phyloP scores from a whole-genome alignment of 2,113 vertebrate genomes.

The Zapus hudsonius region DNA sequence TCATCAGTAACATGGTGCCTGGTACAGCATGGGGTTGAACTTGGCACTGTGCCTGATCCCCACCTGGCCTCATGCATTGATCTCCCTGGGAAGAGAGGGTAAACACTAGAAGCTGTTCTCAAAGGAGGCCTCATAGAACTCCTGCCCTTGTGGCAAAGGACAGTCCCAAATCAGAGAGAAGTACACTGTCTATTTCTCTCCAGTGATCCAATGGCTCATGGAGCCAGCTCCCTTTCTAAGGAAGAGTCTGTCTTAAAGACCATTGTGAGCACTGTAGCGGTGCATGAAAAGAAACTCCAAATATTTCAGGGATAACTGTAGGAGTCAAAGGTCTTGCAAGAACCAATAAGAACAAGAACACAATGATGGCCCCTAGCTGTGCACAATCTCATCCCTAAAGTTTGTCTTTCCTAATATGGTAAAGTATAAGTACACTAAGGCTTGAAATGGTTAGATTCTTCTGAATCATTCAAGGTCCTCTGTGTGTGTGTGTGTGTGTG shows the following conservation, averaged over 20 bases:
- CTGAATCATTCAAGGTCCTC: neutral
- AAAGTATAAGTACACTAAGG: neutral
- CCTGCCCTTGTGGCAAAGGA: neutral
- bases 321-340: neutral
- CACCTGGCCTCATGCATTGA: neutral
- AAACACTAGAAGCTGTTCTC: conserved; percentile 11
- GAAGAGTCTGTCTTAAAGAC: neutral
- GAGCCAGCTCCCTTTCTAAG: neutral
- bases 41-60: neutral
- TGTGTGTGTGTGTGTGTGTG: neutral
- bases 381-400: neutral
- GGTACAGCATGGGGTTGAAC: neutral
- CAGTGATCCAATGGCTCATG: neutral
- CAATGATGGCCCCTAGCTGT: neutral
- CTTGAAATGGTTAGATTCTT: neutral
- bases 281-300: neutral
- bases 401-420: neutral
- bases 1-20: neutral
- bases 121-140: neutral
- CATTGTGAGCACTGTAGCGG: neutral
- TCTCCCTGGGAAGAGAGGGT: neutral
- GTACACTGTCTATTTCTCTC: neutral
- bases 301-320: neutral
- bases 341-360: neutral
- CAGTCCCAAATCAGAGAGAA: neutral